Evolutionary conservation across 23 tunicate species (phyloP).

Genomic region (Phallusia fumigata): DNA sequence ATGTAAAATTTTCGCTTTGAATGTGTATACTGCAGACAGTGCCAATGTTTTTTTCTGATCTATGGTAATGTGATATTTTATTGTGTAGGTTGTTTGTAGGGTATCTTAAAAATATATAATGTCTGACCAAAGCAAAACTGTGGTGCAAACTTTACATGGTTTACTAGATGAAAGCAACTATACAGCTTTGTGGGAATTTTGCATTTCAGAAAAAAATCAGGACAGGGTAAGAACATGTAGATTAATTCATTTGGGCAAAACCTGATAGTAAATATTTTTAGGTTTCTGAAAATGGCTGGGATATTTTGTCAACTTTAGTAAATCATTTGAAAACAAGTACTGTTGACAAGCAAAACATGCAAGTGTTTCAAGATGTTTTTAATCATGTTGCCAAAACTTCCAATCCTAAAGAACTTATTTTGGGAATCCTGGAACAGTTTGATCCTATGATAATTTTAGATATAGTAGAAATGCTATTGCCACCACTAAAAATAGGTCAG

Average conservation of each 20-base stretch:
- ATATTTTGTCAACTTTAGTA: slow-evolving; percentile 29
- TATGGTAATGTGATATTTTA: no score
- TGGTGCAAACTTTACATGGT: background rate
- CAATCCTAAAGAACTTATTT: slow-evolving; percentile 47
- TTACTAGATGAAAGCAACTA: background rate
- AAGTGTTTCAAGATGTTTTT: slow-evolving; percentile 36
- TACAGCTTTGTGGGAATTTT: background rate
- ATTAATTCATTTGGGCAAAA: background rate
- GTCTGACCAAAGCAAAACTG: background rate
- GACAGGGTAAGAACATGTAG: background rate
- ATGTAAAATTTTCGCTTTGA: background rate
- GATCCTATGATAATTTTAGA: slow-evolving; percentile 61
- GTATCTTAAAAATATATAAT: background rate
- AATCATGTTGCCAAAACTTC: slow-evolving; percentile 26
- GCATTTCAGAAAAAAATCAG: slow-evolving; percentile 9
- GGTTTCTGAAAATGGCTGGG: slow-evolving; percentile 60
- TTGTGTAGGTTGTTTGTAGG: background rate
- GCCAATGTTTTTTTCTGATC: background rate
- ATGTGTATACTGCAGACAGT: background rate
- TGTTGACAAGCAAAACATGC: slow-evolving; percentile 29
- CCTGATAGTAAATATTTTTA: slow-evolving; percentile 2
- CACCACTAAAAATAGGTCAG: slow-evolving; percentile 41
- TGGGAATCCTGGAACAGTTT: slow-evolving; percentile 75
- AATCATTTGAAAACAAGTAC: slow-evolving; percentile 45
- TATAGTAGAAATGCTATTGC: slow-evolving; percentile 50